A percentile compares a stretch with the other conserved stretches of the same genome.
phyloP scores from a whole-genome alignment of 2,113 vertebrate species.

The Rhynchopsitta pachyrhyncha region DNA sequence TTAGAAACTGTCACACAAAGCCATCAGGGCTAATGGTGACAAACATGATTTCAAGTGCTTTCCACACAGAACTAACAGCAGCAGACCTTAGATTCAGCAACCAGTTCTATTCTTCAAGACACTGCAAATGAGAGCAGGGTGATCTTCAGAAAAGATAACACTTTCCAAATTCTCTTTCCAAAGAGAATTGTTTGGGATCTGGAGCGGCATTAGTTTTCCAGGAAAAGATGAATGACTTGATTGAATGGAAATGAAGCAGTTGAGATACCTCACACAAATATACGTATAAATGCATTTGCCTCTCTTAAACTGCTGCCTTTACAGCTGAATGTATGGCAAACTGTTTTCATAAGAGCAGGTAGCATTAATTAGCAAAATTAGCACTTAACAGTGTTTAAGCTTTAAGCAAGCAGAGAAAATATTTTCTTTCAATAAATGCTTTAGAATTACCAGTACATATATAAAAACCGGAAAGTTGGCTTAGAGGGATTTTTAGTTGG shows the following conservation, averaged over 20 bases:
- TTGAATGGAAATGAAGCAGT: neutral
- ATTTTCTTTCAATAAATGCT: neutral
- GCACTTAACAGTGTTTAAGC: neutral
- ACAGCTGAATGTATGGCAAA: neutral
- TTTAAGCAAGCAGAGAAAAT: neutral
- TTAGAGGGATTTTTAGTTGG: neutral
- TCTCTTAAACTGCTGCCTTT: neutral
- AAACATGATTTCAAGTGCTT: neutral
- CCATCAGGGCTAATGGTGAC: neutral
- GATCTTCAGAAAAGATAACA: neutral
- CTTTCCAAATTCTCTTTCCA: neutral
- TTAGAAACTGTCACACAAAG: neutral
- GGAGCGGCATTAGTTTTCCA: neutral
- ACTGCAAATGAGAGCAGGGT: neutral
- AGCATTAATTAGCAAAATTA: neutral
- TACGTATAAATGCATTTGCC: rapidly evolving
- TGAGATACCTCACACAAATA: neutral
- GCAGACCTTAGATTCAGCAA: neutral
- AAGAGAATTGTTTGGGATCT: neutral
- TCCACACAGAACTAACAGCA: neutral
- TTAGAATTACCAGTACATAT: neutral
- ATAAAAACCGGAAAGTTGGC: neutral
- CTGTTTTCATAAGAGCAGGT: neutral
- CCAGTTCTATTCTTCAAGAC: neutral
- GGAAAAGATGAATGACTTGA: neutral